phyloP scores from a whole-genome alignment of 2,797 vertebrate species.

The Fundulus diaphanus region DNA sequence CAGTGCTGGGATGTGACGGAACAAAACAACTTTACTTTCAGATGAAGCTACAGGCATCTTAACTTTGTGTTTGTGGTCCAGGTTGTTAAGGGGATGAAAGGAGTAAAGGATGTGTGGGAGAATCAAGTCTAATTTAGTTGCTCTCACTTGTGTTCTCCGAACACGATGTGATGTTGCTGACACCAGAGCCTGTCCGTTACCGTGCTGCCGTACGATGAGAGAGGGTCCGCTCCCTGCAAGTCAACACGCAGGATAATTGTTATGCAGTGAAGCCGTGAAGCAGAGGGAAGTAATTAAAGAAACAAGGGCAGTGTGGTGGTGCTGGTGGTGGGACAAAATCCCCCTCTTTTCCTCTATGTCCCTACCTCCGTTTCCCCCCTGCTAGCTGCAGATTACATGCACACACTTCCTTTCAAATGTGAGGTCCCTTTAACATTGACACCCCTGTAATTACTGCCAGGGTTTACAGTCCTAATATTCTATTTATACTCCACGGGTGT shows the following conservation, averaged over 20 bases:
- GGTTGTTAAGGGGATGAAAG: neutral
- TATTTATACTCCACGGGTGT: conserved; percentile 53
- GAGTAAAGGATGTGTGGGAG: conserved; percentile 35
- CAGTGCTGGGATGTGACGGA: neutral
- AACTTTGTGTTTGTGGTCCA: neutral
- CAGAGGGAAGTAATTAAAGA: conserved; percentile 80
- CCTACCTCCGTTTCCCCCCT: conserved; percentile 24
- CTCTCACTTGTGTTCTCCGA: conserved; percentile 48
- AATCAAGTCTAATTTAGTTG: conserved; percentile 40
- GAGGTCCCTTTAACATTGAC: conserved; percentile 36
- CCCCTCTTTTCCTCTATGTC: conserved; percentile 48
- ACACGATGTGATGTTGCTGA: conserved; percentile 63
- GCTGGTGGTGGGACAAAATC: conserved; percentile 40
- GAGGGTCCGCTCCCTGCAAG: conserved; percentile 62
- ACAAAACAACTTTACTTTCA: conserved; percentile 15
- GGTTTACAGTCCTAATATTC: conserved; percentile 62
- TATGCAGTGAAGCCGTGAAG: conserved; percentile 78
- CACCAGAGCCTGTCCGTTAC: conserved; percentile 53
- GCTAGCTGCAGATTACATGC: conserved; percentile 53
- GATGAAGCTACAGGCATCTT: conserved; percentile 20
- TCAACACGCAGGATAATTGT: conserved; percentile 74
- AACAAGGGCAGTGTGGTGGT: conserved; percentile 73
- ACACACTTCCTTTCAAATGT: conserved; percentile 10
- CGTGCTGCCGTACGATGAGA: conserved; percentile 33
- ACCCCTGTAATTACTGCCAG: conserved; percentile 48